Percentiles rank a stretch among this genome's conserved stretches.
These are phyloP conservation scores for Lasius fuliginosus DNA, from an alignment of 2,888 invertebrate species.

Conservation along the genomic window DNA sequence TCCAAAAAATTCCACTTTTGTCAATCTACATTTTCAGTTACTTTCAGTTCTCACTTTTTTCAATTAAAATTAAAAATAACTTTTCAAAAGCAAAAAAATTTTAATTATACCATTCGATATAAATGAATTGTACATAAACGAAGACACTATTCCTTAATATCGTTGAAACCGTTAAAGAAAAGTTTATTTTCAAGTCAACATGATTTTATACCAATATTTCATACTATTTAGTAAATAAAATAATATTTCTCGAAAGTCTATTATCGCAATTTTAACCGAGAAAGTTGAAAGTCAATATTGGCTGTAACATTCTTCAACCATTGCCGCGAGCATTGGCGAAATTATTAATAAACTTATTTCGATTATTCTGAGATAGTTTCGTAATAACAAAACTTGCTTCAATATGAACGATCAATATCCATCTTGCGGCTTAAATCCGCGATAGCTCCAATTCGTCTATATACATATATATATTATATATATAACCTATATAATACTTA, in stretches of 20 bases:
- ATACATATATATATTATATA: no score
- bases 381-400: constrained; percentile 28
- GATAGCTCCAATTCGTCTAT: constrained; percentile 10
- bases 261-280: constrained; percentile 30
- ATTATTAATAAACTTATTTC: constrained; percentile 41
- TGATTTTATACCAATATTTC: neutral
- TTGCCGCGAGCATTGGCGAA: constrained; percentile 15
- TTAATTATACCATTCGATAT: neutral
- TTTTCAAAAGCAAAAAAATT: neutral
- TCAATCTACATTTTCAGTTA: neutral
- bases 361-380: constrained; percentile 30
- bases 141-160: constrained; percentile 2
- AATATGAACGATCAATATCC: constrained; percentile 31
- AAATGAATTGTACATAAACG: neutral
- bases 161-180: neutral
- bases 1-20: neutral
- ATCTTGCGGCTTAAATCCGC: constrained; percentile 12
- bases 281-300: constrained; percentile 37
- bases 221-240: constrained; percentile 13
- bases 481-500: constrained; percentile 22
- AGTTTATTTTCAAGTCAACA: constrained; percentile 38
- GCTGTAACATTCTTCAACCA: constrained; percentile 32
- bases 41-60: neutral
- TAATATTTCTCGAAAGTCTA: constrained; percentile 29
- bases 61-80: constrained; percentile 3